These are phyloP conservation scores for Agonum fuliginosum DNA, from an alignment of 2,888 invertebrate species.

Conservation along the genomic window DNA sequence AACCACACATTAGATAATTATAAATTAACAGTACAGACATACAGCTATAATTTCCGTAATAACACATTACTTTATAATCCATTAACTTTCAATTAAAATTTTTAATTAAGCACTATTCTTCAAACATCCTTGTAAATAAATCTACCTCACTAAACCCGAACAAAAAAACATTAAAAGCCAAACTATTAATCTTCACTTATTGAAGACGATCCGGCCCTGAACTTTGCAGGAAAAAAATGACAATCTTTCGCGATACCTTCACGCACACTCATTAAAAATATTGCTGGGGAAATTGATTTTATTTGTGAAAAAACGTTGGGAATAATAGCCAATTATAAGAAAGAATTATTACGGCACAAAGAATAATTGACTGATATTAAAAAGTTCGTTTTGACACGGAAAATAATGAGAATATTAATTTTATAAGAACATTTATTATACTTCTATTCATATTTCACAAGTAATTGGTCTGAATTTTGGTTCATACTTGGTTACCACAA, in stretches of 20 bases:
- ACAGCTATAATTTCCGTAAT: neutral
- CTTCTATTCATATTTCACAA: too few species aligned
- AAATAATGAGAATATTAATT: neutral
- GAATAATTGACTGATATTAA: conserved; percentile 4
- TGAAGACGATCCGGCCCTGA: conserved; percentile 7
- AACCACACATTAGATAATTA: neutral
- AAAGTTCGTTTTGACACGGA: neutral
- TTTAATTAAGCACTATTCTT: too few species aligned
- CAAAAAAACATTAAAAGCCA: conserved; percentile 10
- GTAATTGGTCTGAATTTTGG: too few species aligned
- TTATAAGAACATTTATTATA: too few species aligned
- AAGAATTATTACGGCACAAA: conserved; percentile 5
- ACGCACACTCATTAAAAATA: neutral
- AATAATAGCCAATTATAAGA: conserved; percentile 24
- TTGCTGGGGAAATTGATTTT: conserved; percentile 14
- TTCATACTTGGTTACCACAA: too few species aligned
- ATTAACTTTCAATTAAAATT: too few species aligned
- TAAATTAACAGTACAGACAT: neutral
- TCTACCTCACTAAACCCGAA: neutral
- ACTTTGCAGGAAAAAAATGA: neutral
- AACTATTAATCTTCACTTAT: conserved; percentile 1
- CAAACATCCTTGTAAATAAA: neutral
- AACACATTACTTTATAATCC: neutral
- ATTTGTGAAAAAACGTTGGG: conserved; percentile 3
- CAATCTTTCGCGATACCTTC: neutral